Conservation (phyloP, 2,113 vertebrate species). For the Ceyx cyanopectus region DNA sequence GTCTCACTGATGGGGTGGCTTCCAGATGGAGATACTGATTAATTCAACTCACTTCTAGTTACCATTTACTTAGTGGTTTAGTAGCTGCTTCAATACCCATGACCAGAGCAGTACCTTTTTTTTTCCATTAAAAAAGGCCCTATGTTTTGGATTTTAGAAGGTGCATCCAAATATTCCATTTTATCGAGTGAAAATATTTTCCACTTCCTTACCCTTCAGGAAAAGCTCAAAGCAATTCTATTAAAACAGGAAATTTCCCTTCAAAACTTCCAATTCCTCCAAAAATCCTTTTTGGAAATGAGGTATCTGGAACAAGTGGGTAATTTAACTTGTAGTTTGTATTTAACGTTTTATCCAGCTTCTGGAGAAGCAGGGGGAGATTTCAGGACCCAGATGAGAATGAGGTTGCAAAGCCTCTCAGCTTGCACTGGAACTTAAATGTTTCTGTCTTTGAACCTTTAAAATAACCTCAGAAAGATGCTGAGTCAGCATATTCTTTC, state of each 20-base stretch:
- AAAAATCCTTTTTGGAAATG: not conserved
- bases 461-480: conserved; percentile 28
- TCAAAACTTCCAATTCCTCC: not conserved
- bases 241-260: not conserved
- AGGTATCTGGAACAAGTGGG: not conserved
- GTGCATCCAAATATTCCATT: not conserved
- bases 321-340: not conserved
- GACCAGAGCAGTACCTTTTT: not conserved
- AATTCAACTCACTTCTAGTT: not conserved
- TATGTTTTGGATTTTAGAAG: not conserved
- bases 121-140: not conserved
- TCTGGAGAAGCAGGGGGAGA: not conserved
- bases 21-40: not conserved
- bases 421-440: not conserved
- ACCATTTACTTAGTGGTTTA: not conserved
- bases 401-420: conserved; percentile 33
- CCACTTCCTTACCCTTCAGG: not conserved
- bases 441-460: conserved; percentile 34
- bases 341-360: not conserved
- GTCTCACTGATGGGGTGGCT: not conserved
- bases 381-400: not conserved
- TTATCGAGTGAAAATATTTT: not conserved
- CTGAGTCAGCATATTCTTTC: conserved; percentile 8
- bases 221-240: not conserved
- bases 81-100: not conserved